Conservation (phyloP, 1,140 invertebrate species). For the Eubasilissa regina region DNA sequence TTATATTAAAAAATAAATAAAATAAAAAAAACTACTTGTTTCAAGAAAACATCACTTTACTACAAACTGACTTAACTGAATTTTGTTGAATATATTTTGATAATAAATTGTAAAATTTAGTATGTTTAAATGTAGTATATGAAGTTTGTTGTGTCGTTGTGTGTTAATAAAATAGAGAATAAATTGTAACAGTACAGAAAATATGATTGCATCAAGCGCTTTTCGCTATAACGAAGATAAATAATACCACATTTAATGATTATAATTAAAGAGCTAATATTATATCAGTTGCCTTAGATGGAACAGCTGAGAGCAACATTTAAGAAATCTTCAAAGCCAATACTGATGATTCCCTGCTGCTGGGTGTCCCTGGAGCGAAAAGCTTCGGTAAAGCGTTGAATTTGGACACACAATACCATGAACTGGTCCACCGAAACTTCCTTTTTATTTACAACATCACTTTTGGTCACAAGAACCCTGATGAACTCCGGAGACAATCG, state of each 20-base stretch:
- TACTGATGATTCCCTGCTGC: conserved; percentile 83
- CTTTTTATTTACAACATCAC: conserved; percentile 75
- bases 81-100: no score
- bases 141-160: no score
- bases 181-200: no score
- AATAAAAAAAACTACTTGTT: no score
- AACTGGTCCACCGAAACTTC: conserved; percentile 89
- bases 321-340: conserved; percentile 91
- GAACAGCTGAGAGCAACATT: conserved; percentile 82
- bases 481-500: conserved; percentile 86
- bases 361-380: conserved; percentile 83
- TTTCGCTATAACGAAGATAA: conserved; percentile 6
- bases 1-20: no score
- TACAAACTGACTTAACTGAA: no score
- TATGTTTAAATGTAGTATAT: no score
- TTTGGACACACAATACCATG: conserved; percentile 89
- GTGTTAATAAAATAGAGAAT: no score
- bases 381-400: conserved; percentile 89
- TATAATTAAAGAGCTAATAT: neutral
- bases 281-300: conserved; percentile 66
- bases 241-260: conserved; percentile 2
- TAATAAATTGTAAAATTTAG: no score
- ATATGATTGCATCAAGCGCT: neutral
- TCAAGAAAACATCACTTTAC: no score
- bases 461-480: conserved; percentile 80